Evolutionary conservation across 2,113 vertebrate species (phyloP), one percentile per base, ranked within the genome.

Genomic region (Prochilodus magdalenae): DNA sequence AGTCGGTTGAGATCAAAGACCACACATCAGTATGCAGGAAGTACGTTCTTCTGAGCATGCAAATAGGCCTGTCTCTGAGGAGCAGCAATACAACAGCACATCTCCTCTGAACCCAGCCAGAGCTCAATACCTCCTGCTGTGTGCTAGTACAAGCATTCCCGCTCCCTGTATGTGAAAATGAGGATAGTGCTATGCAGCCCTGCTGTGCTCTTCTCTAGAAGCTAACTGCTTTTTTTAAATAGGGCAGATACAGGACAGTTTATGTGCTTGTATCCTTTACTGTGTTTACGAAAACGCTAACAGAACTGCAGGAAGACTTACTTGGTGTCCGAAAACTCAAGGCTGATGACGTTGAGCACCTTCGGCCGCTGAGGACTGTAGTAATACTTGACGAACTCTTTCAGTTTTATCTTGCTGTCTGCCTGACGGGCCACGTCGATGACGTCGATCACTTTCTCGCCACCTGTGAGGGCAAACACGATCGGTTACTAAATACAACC

Each of bases 301-400:
- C 5, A 44, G 33, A 12, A 24, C 0, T 14, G 40, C 8, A 81
- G 27, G 0, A 16, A 6, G 13, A 92, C 97, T 95, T 91, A 99
- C 98, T 96, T 98, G 13, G 97, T 98, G 92, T 99, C 98, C 0
- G 98, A 99, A 91, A 99, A 99, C 92, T 99, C 98, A 89, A 99
- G 95, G 93, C 98, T 99, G 95, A 99, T 99, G 90, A 99, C 96
- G 90, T 99, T 99, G 91, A 99, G 94, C 87, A 99, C 98, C 92
- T 99, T 99, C 65, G 97, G 96, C 89, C 96, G 95, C 69, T 96
- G 93, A 74, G 95, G 91, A 67, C 93, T 95, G 89, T 90, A 97
- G 93, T 96, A 99, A 94, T 99, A 99, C 90, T 97, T 96, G 86
- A 99, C 93, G 40, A 98, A 99, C 90, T 97, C 96, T 82, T 95